phyloP scores from a whole-genome alignment of 1,140 invertebrate genomes.

The Lamellibrachia luymesi region DNA sequence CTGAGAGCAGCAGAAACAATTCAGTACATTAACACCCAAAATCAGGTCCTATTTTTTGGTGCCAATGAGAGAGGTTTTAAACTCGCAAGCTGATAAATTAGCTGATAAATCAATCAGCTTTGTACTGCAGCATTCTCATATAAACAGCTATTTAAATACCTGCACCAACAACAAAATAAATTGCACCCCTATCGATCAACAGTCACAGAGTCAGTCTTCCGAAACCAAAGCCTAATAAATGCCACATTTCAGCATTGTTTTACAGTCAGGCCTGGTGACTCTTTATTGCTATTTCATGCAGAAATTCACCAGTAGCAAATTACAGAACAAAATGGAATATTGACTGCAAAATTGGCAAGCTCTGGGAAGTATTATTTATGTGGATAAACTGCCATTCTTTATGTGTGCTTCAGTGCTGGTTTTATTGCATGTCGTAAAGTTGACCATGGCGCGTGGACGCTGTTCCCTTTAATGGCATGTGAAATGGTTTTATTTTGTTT shows the following conservation, averaged over 20 bases:
- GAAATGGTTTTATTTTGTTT: neutral
- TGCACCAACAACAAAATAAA: neutral
- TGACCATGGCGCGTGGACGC: neutral
- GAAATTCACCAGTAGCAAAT: neutral
- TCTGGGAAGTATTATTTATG: neutral
- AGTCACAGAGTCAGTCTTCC: neutral
- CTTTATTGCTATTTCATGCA: neutral
- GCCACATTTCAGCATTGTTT: neutral
- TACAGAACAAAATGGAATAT: constrained; percentile 1
- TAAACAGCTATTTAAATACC: neutral
- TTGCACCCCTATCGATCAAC: neutral
- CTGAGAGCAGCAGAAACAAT: neutral
- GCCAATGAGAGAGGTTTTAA: neutral
- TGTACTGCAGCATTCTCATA: neutral
- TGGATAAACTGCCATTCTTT: neutral
- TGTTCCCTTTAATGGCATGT: neutral
- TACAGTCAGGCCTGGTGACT: neutral
- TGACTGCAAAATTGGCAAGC: neutral
- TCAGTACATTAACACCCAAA: neutral
- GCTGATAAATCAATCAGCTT: neutral
- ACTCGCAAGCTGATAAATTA: neutral
- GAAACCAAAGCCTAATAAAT: neutral
- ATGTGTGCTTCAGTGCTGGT: neutral
- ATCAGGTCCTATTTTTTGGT: neutral
- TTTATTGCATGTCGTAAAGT: neutral